phyloP scores from a whole-genome alignment of 2,888 invertebrate species.

The Ceraclea dissimilis region DNA sequence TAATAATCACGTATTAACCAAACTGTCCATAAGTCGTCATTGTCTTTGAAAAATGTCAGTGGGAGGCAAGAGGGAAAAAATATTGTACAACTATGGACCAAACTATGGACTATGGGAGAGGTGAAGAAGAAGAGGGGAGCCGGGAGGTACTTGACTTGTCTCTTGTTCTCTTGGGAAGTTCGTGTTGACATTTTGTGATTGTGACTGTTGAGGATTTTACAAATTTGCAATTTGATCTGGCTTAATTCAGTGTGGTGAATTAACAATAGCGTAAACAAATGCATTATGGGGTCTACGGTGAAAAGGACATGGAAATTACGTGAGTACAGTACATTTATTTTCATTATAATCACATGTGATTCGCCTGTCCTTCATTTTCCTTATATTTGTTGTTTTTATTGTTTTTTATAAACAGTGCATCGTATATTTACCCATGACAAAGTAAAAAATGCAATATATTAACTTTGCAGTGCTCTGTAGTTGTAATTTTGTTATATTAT shows the following conservation, averaged over 20 bases:
- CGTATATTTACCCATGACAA: too few relatives aligned
- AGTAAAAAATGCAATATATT: too few relatives aligned
- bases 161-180: slow-evolving; percentile 1
- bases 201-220: neutral
- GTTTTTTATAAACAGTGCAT: too few relatives aligned
- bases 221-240: neutral
- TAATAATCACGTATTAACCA: too few relatives aligned
- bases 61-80: neutral
- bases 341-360: neutral
- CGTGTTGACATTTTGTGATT: slow-evolving; percentile 2
- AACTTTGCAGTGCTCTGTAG: too few relatives aligned
- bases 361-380: neutral
- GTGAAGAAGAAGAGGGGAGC: too few relatives aligned
- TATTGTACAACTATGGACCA: too few relatives aligned
- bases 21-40: too few relatives aligned
- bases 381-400: neutral
- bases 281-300: slow-evolving; percentile 18
- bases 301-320: slow-evolving; percentile 75
- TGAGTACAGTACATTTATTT: slow-evolving; percentile 43
- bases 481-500: too few relatives aligned
- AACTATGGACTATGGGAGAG: too few relatives aligned
- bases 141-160: too few relatives aligned
- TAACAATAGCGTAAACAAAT: slow-evolving; percentile 2
- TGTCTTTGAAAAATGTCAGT: neutral
- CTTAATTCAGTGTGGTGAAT: neutral